A percentile compares a stretch with the other conserved stretches of the same genome.
Evolutionary conservation across 2,797 vertebrate genomes (phyloP).

Genomic region (Mormyrops attenuatus): DNA sequence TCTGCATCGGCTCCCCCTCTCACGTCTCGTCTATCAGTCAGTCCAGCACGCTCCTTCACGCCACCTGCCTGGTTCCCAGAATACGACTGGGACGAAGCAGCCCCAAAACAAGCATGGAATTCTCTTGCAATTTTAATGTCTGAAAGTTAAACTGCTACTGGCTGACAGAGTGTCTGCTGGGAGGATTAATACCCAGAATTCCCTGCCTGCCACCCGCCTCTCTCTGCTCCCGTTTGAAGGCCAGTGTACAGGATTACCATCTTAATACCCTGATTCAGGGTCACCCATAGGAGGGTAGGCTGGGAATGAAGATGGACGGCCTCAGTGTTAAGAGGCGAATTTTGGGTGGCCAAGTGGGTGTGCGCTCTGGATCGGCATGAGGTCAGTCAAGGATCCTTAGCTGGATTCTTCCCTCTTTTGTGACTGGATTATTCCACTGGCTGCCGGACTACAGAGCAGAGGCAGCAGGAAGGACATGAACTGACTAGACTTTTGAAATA

Average conservation of each 20-base stretch:
- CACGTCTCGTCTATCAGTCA: background rate
- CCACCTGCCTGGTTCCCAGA: background rate
- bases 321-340: background rate
- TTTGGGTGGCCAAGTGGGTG: background rate
- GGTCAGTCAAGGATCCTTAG: slow-evolving; percentile 7
- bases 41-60: background rate
- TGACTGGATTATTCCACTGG: background rate
- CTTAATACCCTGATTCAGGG: slow-evolving; percentile 20
- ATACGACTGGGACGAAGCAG: background rate
- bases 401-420: background rate
- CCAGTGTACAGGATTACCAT: slow-evolving; percentile 13
- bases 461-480: background rate
- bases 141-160: slow-evolving; percentile 39
- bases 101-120: slow-evolving; percentile 22
- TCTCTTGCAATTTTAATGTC: slow-evolving; percentile 40
- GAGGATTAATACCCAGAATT: slow-evolving; percentile 48
- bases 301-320: background rate
- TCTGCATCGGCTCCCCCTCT: background rate
- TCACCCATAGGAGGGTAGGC: background rate
- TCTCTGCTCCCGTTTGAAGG: slow-evolving; percentile 14
- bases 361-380: slow-evolving; percentile 5
- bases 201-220: background rate
- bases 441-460: background rate
- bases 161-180: slow-evolving; percentile 43
- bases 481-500: background rate